Conservation (phyloP, 2,113 vertebrate species). For the Stigmatopora nigra region DNA sequence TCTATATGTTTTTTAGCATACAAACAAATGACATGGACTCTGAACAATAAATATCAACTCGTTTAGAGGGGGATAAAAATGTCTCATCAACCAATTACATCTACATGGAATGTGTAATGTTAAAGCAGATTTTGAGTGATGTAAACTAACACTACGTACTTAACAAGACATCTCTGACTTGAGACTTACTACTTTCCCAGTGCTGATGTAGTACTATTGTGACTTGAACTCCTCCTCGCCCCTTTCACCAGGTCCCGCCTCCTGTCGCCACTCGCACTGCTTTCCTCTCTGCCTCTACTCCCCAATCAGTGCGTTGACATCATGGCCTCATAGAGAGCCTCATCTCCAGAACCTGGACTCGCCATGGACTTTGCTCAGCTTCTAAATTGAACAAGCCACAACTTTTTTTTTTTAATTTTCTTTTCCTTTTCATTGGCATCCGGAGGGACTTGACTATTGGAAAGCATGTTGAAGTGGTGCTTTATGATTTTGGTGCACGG, state of each 20-base stretch:
- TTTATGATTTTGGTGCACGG: slow-evolving; percentile 37
- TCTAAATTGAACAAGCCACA: slow-evolving; percentile 14
- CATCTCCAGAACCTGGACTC: slow-evolving; percentile 2
- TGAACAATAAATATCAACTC: too few relatives aligned
- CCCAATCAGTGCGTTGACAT: slow-evolving; percentile 13
- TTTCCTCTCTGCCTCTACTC: slow-evolving; percentile 8
- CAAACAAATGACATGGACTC: too few relatives aligned
- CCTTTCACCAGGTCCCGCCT: slow-evolving; percentile 32
- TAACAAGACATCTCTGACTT: background rate
- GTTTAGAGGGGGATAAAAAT: too few relatives aligned
- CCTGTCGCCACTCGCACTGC: slow-evolving; percentile 30
- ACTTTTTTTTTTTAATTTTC: background rate
- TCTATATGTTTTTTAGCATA: too few relatives aligned
- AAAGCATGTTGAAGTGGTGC: slow-evolving; percentile 44
- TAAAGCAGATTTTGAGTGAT: background rate
- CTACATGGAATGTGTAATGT: background rate
- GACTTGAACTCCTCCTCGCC: slow-evolving; percentile 39
- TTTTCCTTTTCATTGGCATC: background rate
- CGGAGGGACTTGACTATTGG: background rate
- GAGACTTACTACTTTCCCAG: background rate
- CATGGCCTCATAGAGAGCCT: slow-evolving; percentile 7
- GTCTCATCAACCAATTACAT: too few relatives aligned
- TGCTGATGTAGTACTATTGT: background rate
- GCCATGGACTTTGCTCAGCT: slow-evolving; percentile 5
- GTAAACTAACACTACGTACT: too few relatives aligned